Conservation (phyloP, 2,113 vertebrate genomes). For the Hippopotamus amphibius region DNA sequence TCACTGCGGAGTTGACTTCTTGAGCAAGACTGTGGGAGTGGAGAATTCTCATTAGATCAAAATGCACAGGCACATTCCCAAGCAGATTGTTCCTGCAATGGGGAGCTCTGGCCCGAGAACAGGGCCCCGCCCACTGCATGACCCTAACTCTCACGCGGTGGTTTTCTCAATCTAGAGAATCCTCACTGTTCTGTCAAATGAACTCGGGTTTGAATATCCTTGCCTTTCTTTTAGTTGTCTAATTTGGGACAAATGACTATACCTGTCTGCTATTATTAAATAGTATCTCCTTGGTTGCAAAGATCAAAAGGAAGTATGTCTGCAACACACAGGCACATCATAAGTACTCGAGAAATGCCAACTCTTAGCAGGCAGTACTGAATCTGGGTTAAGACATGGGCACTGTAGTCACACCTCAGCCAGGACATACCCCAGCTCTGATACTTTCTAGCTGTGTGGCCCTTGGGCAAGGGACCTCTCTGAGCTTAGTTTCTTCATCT, state of each 20-base stretch:
- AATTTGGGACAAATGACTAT: not conserved
- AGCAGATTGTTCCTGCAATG: not conserved
- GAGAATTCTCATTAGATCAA: constrained; percentile 2
- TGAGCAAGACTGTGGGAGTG: constrained; percentile 63
- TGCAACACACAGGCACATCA: not conserved
- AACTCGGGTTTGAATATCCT: not conserved
- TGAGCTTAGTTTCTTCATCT: not conserved
- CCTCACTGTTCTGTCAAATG: not conserved
- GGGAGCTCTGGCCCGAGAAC: not conserved
- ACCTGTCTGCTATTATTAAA: not conserved
- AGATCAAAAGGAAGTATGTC: not conserved
- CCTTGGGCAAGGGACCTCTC: not conserved
- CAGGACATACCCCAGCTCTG: not conserved
- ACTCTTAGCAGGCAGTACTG: not conserved
- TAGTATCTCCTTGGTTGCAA: not conserved
- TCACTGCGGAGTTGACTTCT: constrained; percentile 17
- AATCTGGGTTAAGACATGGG: not conserved
- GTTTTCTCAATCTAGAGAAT: not conserved
- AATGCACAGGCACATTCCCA: not conserved
- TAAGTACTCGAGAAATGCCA: not conserved
- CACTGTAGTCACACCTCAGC: not conserved
- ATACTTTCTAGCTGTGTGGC: not conserved
- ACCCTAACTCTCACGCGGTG: not conserved
- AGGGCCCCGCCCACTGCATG: accelerated
- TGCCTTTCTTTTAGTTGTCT: not conserved